phyloP scores from a whole-genome alignment of 2,113 vertebrate genomes.

The Xenotilapia caudafasciata region DNA sequence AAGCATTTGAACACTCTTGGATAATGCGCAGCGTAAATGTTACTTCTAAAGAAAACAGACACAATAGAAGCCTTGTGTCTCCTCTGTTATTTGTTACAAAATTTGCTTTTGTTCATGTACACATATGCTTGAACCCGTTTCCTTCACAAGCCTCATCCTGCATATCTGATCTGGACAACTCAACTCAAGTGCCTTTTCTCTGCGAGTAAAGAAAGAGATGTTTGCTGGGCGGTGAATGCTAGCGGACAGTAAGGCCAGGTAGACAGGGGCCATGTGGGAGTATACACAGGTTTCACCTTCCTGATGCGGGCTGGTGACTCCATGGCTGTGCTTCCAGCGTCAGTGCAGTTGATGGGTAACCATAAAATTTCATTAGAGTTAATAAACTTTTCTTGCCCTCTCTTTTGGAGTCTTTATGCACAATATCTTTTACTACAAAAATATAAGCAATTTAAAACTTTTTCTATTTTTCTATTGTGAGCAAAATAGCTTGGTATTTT shows the following conservation, averaged over 20 bases:
- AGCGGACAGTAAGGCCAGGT: not conserved
- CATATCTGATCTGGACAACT: not conserved
- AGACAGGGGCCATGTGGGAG: not conserved
- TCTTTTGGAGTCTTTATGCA: not conserved
- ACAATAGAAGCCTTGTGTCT: conserved; percentile 24
- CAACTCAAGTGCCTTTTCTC: not conserved
- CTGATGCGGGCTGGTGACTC: not conserved
- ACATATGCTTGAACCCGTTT: not conserved
- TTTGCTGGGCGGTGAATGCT: not conserved
- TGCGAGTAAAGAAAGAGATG: not conserved
- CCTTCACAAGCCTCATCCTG: not conserved
- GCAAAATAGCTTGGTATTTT: not conserved
- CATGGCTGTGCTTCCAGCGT: not conserved
- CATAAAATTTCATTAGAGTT: not conserved
- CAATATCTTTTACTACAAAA: not conserved
- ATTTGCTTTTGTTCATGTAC: not conserved
- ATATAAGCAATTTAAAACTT: not conserved
- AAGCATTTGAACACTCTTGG: conserved; percentile 12
- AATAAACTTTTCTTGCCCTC: not conserved
- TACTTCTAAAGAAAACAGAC: conserved; percentile 45
- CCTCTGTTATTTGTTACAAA: not conserved
- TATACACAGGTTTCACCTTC: not conserved
- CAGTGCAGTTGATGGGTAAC: not conserved
- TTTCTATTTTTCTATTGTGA: not conserved
- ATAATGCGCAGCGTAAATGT: conserved; percentile 14